Evolutionary conservation across 2,888 invertebrate species (phyloP).

Genomic region (Chironomus tentans): DNA sequence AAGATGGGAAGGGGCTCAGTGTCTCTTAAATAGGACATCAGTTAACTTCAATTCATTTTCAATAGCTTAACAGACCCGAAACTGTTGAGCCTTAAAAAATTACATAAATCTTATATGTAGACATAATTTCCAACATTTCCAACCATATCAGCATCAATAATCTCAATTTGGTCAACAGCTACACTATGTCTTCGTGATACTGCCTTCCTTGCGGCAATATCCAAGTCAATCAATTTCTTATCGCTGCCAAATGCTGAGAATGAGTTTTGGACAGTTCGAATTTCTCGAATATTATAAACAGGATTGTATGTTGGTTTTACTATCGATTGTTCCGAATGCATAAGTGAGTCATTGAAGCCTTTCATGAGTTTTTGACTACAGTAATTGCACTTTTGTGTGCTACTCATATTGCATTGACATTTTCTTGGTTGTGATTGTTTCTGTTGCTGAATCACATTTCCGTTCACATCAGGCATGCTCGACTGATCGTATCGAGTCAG

Average conservation of each 20-base stretch:
- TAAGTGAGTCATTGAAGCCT: not conserved
- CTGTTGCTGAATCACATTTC: not conserved
- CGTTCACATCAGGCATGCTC: not conserved
- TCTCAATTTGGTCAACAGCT: conserved; percentile 13
- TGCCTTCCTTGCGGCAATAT: conserved; percentile 29
- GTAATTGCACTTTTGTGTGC: not conserved
- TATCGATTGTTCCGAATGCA: not conserved
- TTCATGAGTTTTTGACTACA: not conserved
- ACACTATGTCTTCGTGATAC: conserved; percentile 5
- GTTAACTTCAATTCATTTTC: too few species aligned
- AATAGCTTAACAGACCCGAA: too few species aligned
- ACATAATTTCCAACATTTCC: too few species aligned
- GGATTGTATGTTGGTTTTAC: conserved; percentile 35
- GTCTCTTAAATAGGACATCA: too few species aligned
- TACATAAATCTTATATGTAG: too few species aligned
- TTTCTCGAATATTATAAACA: conserved; percentile 42
- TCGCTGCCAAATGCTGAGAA: conserved; percentile 42
- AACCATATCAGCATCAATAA: too few species aligned
- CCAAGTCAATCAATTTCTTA: conserved; percentile 41
- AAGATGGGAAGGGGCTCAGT: too few species aligned
- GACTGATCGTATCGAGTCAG: not conserved
- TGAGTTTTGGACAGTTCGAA: conserved; percentile 40
- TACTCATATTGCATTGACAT: not conserved
- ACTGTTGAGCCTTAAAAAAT: too few species aligned
- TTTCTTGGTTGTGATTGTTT: not conserved